Evolutionary conservation across 2,797 vertebrate genomes (phyloP).

Genomic region (Oreonectes daqikongensis): DNA sequence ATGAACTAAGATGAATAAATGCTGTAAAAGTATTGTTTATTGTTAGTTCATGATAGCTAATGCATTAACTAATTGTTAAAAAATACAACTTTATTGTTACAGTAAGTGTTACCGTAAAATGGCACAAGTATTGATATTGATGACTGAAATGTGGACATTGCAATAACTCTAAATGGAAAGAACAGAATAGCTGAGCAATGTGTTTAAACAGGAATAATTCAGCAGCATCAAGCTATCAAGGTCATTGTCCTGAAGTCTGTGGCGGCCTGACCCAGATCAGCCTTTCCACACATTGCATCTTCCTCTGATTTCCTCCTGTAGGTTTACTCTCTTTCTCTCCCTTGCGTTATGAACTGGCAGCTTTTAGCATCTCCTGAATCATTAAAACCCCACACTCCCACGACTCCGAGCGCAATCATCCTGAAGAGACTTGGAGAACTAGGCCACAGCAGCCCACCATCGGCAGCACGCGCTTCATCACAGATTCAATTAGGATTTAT

Average conservation of each 20-base stretch:
- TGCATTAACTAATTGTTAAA: too few relatives aligned
- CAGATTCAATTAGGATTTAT: constrained; percentile 43
- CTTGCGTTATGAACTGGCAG: constrained; percentile 3
- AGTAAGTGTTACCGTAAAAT: too few relatives aligned
- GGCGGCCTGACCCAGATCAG: neutral
- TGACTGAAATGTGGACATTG: too few relatives aligned
- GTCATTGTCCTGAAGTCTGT: neutral
- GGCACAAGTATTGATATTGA: too few relatives aligned
- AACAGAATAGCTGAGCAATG: too few relatives aligned
- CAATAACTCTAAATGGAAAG: too few relatives aligned
- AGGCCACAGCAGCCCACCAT: constrained; percentile 31
- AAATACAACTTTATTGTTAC: too few relatives aligned
- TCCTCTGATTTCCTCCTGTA: neutral
- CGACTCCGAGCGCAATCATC: constrained; percentile 9
- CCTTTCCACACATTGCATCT: neutral
- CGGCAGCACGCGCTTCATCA: constrained; percentile 20
- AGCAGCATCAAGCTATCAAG: neutral
- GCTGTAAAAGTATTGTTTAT: too few relatives aligned
- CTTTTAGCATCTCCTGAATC: constrained; percentile 22
- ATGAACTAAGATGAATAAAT: too few relatives aligned
- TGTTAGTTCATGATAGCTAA: too few relatives aligned
- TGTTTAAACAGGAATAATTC: neutral
- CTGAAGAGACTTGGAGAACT: constrained; percentile 45
- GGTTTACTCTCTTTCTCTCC: neutral
- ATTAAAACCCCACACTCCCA: constrained; percentile 28